Evolutionary conservation across 2,113 vertebrate species (phyloP).

Genomic region (Trachemys scripta): DNA sequence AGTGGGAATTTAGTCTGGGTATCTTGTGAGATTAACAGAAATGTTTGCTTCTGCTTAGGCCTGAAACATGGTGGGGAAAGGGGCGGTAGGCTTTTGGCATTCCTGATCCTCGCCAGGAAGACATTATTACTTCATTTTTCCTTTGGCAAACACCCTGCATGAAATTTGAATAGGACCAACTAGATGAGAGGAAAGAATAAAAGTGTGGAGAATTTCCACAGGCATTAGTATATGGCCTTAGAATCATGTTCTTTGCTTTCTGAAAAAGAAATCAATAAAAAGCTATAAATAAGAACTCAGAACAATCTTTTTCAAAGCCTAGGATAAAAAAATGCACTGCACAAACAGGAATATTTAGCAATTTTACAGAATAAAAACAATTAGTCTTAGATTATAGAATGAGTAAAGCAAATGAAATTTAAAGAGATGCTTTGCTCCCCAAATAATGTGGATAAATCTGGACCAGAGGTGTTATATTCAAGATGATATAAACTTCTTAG

Average conservation of each 20-base stretch:
- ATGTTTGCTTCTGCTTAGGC: not conserved
- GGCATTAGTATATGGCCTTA: not conserved
- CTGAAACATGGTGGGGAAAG: not conserved
- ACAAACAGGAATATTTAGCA: not conserved
- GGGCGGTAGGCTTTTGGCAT: fast-evolving
- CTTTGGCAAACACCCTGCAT: too few relatives aligned
- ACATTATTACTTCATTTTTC: not conserved
- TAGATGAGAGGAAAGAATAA: not conserved
- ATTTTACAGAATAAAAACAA: not conserved
- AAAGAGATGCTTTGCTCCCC: not conserved
- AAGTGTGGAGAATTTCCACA: not conserved
- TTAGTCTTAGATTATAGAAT: not conserved
- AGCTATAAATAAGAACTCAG: not conserved
- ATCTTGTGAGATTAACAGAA: not conserved
- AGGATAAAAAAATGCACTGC: not conserved
- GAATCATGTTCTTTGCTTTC: not conserved
- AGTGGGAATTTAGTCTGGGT: not conserved
- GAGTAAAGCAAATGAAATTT: not conserved
- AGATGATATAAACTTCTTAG: not conserved
- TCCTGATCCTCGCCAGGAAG: not conserved
- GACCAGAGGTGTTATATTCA: not conserved
- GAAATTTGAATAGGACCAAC: not conserved
- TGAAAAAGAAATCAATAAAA: not conserved
- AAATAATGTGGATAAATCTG: not conserved
- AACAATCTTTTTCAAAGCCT: not conserved